Evolutionary conservation across 2,888 invertebrate species (phyloP), one percentile per base, ranked within the genome.

Genomic region (Thecophora atra): DNA sequence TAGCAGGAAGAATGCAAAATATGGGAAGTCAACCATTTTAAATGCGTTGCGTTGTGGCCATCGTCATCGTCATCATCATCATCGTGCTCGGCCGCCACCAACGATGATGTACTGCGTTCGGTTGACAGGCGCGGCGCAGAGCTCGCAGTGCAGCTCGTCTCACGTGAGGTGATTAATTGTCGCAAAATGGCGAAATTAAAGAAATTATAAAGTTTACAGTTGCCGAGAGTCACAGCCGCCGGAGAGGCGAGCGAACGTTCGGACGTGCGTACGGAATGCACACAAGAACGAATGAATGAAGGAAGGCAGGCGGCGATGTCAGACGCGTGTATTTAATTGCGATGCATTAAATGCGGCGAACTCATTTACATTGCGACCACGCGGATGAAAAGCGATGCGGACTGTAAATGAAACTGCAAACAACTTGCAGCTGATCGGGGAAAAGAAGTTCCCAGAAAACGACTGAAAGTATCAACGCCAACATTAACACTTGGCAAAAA

Each of bases 131-230:
- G 66, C 17, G 21, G 5, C 17, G n/a, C 7, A 52, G 19, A 28
- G 28, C 11, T 5, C 54, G 54, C n/a, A 30, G 24, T 37, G 19
- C 42, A 30, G 21, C 54, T 54, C 37, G 2, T 30, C 37, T 26
- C 37, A 30, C 28, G 24, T 42, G 11, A 42, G 58, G 44, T 58
- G 26, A 58, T 19, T 58, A 44, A 42, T 42, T 28, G 13, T 24
- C 44, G 37, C 28, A 44, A 68, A 68, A 56, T 56, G 54, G 63
- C 37, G 37, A 19, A 37, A 63, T 70, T 24, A 62, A 51, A 70
- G 63, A 70, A 30, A 63, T 63, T 70, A 63, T 52, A 69, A 60
- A 66, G 30, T 64, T 64, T 47, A 64, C 44, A 60, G 28, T 26
- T n/a, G 60, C 30, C 28, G 30, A 1, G 30, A n/a, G 28, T 30